Conservation (phyloP, 2,113 vertebrate genomes). For the Clinocottus analis region DNA sequence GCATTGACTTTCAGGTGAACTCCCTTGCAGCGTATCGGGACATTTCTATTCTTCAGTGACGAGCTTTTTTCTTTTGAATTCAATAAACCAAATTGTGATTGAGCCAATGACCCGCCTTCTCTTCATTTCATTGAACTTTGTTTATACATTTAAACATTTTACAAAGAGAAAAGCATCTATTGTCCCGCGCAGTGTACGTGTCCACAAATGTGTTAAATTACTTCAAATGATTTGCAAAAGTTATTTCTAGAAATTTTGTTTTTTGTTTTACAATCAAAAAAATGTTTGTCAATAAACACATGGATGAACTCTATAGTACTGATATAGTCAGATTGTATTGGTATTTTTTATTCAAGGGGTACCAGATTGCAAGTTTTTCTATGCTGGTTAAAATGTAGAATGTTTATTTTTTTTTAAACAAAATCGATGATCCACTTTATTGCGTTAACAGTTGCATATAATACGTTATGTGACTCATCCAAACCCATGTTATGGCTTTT, state of each 20-base stretch:
- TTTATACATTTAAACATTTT: neutral
- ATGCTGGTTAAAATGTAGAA: neutral
- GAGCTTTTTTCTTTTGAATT: conserved; percentile 7
- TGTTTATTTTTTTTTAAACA: neutral
- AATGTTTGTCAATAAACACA: no score
- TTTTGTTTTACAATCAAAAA: neutral
- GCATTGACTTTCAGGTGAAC: neutral
- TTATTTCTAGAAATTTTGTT: neutral
- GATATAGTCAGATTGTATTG: neutral
- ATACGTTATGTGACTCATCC: neutral
- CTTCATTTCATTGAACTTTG: neutral
- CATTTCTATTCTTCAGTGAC: neutral
- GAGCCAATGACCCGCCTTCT: neutral
- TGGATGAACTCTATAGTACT: neutral
- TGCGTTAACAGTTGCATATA: neutral
- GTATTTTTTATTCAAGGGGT: neutral
- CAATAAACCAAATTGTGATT: neutral
- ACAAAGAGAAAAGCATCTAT: neutral
- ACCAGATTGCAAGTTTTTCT: neutral
- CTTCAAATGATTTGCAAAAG: neutral
- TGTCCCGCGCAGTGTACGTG: no score
- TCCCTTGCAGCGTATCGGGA: neutral
- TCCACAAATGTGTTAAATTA: neutral
- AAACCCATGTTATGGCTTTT: neutral
- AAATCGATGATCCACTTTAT: accelerated